Percentiles rank a stretch among this genome's conserved stretches.
Conservation (phyloP, 1,140 invertebrate species). For the Lutraria rhynchaena region DNA sequence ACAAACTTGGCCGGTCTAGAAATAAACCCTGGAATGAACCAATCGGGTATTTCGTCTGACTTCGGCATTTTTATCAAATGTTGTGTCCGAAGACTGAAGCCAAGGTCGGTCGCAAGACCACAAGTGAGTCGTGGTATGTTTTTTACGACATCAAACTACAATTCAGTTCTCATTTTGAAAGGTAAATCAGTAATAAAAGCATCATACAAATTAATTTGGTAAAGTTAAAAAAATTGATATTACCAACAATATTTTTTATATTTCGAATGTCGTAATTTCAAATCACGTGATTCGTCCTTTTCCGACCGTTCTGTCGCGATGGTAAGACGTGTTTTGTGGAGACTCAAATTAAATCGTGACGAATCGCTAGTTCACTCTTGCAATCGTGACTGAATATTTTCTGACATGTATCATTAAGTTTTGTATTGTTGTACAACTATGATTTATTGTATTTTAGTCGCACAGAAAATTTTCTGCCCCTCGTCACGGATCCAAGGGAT, state of each 20-base stretch:
- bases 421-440: not conserved
- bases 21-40: no score
- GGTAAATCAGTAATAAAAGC: no score
- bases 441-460: constrained; percentile 87
- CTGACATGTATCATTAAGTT: no score
- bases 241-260: no score
- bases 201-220: no score
- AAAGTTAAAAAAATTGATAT: no score
- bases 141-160: no score
- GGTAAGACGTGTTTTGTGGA: constrained; percentile 53
- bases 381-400: no score
- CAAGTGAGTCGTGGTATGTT: not conserved
- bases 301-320: constrained; percentile 51
- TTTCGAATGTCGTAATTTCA: constrained; percentile 17
- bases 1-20: no score
- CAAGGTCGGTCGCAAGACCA: not conserved
- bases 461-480: constrained; percentile 99
- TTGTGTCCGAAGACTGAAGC: not conserved
- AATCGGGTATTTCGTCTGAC: no score
- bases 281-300: constrained; percentile 58
- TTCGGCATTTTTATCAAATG: no score
- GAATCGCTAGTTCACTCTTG: not conserved
- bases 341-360: not conserved
- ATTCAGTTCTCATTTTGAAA: no score
- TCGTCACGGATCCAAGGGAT: constrained; percentile 99